phyloP scores from a whole-genome alignment of 2,113 vertebrate species.

The Coturnix japonica region DNA sequence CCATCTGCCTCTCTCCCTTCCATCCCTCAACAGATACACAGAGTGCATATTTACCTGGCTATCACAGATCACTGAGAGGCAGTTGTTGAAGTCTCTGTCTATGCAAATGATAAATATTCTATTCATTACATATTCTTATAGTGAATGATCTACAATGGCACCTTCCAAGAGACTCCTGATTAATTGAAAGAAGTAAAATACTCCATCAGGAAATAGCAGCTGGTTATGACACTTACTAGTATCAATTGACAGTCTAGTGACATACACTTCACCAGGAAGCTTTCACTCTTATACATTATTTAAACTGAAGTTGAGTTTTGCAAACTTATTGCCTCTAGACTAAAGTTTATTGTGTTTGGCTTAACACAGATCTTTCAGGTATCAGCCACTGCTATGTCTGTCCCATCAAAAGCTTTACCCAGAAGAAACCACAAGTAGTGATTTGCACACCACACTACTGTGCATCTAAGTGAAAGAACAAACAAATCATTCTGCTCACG shows the following conservation, averaged over 20 bases:
- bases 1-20: neutral
- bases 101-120: neutral
- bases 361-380: neutral
- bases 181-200: neutral
- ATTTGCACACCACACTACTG: fast-evolving
- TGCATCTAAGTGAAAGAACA: neutral
- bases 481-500: neutral
- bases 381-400: neutral
- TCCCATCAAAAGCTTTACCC: neutral
- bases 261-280: neutral
- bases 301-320: neutral
- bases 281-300: neutral
- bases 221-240: neutral
- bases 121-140: neutral
- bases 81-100: neutral
- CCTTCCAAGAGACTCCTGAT: neutral
- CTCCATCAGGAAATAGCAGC: conserved; percentile 23
- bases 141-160: neutral
- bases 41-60: neutral
- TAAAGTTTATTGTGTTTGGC: neutral
- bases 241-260: conserved; percentile 3
- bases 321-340: neutral
- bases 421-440: neutral
- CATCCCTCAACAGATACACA: neutral
- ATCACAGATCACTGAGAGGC: neutral